phyloP scores from a whole-genome alignment of 2,888 invertebrate genomes.

The Unio delphinus region DNA sequence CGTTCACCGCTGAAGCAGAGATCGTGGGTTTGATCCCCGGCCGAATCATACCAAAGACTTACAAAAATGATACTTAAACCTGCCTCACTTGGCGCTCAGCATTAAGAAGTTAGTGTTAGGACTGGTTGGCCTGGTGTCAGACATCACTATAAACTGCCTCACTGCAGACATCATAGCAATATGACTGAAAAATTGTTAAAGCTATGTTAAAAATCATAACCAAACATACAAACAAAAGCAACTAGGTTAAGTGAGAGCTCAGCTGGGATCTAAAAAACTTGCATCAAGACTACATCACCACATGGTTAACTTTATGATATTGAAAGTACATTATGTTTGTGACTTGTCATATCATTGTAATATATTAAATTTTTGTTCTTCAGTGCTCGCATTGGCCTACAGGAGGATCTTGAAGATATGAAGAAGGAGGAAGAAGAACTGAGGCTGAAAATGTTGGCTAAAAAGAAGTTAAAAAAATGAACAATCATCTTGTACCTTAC shows the following conservation, averaged over 20 bases:
- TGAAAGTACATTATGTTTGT: neutral
- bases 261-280: neutral
- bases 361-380: conserved; percentile 12
- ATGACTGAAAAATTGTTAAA: no score
- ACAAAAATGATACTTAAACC: no score
- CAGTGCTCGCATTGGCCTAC: conserved; percentile 78
- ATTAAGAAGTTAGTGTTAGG: no score
- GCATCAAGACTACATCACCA: neutral
- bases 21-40: no score
- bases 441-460: conserved; percentile 71
- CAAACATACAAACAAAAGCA: neutral
- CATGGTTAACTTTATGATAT: neutral
- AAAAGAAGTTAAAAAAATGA: conserved; percentile 72
- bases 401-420: conserved; percentile 95
- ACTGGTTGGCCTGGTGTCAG: no score
- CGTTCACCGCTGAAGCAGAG: no score
- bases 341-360: neutral
- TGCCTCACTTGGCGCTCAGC: no score
- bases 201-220: no score
- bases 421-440: conserved; percentile 84
- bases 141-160: no score
- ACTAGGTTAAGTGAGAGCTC: neutral
- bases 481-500: no score
- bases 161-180: no score
- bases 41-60: no score